Evolutionary conservation across 2,797 vertebrate genomes (phyloP).

Genomic region (Pitangus sulphuratus): DNA sequence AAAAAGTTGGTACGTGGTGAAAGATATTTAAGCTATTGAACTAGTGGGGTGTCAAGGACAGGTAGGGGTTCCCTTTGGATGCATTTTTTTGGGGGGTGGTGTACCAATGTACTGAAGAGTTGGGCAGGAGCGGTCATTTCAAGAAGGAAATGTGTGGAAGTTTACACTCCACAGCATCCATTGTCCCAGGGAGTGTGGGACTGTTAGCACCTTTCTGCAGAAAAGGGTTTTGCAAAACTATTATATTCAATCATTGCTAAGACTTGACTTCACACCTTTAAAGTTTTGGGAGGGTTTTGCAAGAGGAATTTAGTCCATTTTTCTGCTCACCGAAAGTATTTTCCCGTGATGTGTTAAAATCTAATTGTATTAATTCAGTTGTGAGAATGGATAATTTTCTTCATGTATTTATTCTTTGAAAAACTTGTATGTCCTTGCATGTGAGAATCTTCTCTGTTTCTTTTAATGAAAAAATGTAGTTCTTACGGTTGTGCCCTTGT

Average conservation of each 20-base stretch:
- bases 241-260: background rate
- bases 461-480: slow-evolving; percentile 29
- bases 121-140: background rate
- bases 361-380: background rate
- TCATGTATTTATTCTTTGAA: slow-evolving; percentile 56
- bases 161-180: background rate
- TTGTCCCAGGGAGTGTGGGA: background rate
- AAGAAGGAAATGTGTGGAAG: background rate
- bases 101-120: background rate
- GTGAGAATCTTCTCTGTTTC: background rate
- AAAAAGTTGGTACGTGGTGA: background rate
- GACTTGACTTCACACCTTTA: background rate
- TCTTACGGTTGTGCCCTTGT: background rate
- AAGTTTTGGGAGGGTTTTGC: background rate
- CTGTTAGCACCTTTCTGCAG: background rate
- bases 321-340: background rate
- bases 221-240: background rate
- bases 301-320: background rate
- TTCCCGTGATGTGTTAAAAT: background rate
- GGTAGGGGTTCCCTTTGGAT: background rate
- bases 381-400: slow-evolving; percentile 38
- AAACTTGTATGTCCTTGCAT: slow-evolving; percentile 9
- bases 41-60: background rate
- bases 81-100: background rate
- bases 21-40: background rate